Percentiles rank a stretch among this genome's conserved stretches.
These are phyloP conservation scores for Iselma pallidipennis DNA, from an alignment of 2,888 invertebrate genomes.

Conservation along the genomic window DNA sequence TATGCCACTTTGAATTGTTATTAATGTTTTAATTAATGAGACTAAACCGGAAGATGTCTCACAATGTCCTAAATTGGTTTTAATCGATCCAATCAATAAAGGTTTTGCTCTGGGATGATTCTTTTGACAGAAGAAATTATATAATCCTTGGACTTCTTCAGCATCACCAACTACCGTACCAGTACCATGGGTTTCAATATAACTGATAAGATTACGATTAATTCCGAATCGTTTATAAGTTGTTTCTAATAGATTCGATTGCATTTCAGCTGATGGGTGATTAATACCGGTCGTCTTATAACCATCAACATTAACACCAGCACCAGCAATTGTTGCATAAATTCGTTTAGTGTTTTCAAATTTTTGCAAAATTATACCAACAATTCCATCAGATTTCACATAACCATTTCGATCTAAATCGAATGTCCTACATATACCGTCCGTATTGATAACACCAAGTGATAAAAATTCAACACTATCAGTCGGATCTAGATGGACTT, in stretches of 20 bases:
- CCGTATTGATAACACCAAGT: constrained; percentile 27
- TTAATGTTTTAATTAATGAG: constrained; percentile 64
- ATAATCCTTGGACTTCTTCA: constrained; percentile 32
- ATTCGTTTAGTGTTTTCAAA: constrained; percentile 52
- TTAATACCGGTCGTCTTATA: constrained; percentile 46
- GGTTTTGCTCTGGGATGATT: constrained; percentile 53
- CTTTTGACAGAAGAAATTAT: constrained; percentile 28
- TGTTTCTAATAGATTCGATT: constrained; percentile 53
- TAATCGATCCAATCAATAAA: constrained; percentile 62
- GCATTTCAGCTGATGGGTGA: constrained; percentile 41
- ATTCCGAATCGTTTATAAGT: constrained; percentile 59
- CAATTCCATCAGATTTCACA: constrained; percentile 57
- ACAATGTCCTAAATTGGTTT: constrained; percentile 58
- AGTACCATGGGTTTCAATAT: constrained; percentile 66
- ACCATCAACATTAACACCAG: constrained; percentile 63
- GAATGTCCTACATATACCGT: constrained; percentile 33
- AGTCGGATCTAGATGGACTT: constrained; percentile 31
- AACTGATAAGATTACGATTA: constrained; percentile 58
- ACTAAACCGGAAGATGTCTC: constrained; percentile 59
- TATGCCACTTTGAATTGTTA: constrained; percentile 69
- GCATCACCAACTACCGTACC: constrained; percentile 52
- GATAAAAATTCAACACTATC: constrained; percentile 33
- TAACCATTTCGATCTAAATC: constrained; percentile 33
- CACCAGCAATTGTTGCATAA: constrained; percentile 59
- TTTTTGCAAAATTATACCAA: constrained; percentile 55